Percentiles rank a stretch among this genome's conserved stretches.
Evolutionary conservation across 2,888 invertebrate genomes (phyloP).

Genomic region (Lacanobia wlatinum): DNA sequence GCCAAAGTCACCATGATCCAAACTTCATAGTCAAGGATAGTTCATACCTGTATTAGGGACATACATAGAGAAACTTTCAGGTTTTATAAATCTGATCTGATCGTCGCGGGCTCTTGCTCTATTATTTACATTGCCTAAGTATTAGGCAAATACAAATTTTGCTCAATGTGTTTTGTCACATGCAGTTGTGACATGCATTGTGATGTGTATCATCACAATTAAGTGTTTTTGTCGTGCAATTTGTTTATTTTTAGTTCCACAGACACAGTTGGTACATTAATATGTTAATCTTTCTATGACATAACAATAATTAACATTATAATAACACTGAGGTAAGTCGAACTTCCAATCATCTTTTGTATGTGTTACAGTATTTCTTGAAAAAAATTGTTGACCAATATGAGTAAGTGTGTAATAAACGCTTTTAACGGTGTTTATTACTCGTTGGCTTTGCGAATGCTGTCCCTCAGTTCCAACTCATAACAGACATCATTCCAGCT

Average conservation of each 20-base stretch:
- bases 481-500: no score
- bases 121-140: not conserved
- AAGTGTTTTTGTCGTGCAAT: not conserved
- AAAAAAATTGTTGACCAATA: not conserved
- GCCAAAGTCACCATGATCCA: no score
- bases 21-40: no score
- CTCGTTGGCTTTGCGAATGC: no score
- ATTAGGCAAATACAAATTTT: not conserved
- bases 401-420: no score
- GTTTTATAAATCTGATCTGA: no score
- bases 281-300: not conserved
- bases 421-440: no score
- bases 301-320: not conserved
- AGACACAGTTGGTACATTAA: no score
- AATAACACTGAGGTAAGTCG: not conserved
- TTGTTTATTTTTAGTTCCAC: not conserved
- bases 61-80: no score
- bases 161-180: not conserved
- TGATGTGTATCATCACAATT: not conserved
- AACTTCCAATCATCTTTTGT: not conserved
- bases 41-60: no score
- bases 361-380: slow-evolving; percentile 3
- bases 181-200: not conserved
- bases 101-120: no score
- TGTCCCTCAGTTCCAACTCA: no score